Percentiles rank a stretch among this genome's conserved stretches.
Conservation (phyloP, 2,888 invertebrate genomes). For the Cataglyphis albicans region DNA sequence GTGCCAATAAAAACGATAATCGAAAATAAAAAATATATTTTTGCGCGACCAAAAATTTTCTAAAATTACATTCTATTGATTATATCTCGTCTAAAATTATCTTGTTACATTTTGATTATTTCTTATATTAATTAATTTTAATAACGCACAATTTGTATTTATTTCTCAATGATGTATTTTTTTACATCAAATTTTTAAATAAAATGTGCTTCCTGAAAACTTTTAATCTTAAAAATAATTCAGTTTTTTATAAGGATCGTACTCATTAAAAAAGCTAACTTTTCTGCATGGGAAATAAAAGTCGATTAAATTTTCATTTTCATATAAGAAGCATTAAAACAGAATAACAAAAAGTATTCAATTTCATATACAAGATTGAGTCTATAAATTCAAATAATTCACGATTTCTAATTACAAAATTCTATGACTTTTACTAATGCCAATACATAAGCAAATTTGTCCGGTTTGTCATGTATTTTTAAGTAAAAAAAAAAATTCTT, state of each 20-base stretch:
- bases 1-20: not conserved
- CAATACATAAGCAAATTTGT: slow-evolving; percentile 60
- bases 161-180: not conserved
- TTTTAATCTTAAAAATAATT: not conserved
- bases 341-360: not conserved
- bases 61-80: slow-evolving; percentile 4
- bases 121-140: not conserved
- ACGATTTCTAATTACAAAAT: slow-evolving; percentile 15
- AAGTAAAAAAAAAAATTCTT: slow-evolving; percentile 69
- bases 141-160: not conserved
- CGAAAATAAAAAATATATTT: not conserved
- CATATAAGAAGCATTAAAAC: not conserved
- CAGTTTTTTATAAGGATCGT: not conserved
- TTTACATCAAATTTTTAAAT: slow-evolving; percentile 13
- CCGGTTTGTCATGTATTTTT: slow-evolving; percentile 68
- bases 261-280: not conserved
- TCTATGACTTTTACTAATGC: slow-evolving; percentile 56
- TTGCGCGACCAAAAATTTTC: not conserved
- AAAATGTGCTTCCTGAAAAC: not conserved
- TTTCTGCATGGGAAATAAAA: not conserved
- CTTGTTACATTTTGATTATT: not conserved
- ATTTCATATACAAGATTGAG: not conserved
- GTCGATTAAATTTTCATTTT: slow-evolving; percentile 27
- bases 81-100: not conserved
- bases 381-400: slow-evolving; percentile 7